Base-by-base conservation (phyloP, 2,797 vertebrate genomes). In the Limosa lapponica region DNA sequence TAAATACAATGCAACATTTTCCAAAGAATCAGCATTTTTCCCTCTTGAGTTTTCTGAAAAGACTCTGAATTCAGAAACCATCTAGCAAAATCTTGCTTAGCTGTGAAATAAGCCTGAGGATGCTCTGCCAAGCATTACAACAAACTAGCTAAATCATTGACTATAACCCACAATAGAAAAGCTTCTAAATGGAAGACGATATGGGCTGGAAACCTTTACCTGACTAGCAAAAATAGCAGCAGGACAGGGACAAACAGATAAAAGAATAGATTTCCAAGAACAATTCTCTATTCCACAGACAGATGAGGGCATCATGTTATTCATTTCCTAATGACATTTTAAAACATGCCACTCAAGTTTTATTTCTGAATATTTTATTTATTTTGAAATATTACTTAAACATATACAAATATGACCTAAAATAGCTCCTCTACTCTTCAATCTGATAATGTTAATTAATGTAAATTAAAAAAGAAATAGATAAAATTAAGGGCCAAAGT, bases 1-100 rank as follows among this genome's bases (percentile, higher is more conserved):
- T 74, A 87, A 95, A 65, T 83, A 87, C 69, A 86, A 44, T 65
- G 30, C 10, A 83, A 22, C 34, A 51, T 81, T 96, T 97, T 91
- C n/a, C 20, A 81, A 93, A 86, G 89, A 95, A 97, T 98, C 96
- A 98, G 97, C 96, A 96, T 82, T 95, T 97, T 98, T 96, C 91
- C 88, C 85, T 84, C 84, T 82, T 87, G 71, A 96, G 87, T 89
- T 95, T 93, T 87, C 89, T 93, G 96, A 97, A 97, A 97, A 90
- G 30, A 87, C 93, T 97, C 74, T 95, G 95, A 96, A 97, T 97
- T 97, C 96, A 96, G 96, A 97, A 74, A 92, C 94, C 83, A 96
- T 98, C 96, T 92, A 97, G 57, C 80, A 98, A 97, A 98, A 98
- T 97, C 96, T 98, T 97, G 97, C 97, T 97, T 98, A 97, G 96